phyloP scores from a whole-genome alignment of 2,113 vertebrate species.

The Gambusia holbrooki region DNA sequence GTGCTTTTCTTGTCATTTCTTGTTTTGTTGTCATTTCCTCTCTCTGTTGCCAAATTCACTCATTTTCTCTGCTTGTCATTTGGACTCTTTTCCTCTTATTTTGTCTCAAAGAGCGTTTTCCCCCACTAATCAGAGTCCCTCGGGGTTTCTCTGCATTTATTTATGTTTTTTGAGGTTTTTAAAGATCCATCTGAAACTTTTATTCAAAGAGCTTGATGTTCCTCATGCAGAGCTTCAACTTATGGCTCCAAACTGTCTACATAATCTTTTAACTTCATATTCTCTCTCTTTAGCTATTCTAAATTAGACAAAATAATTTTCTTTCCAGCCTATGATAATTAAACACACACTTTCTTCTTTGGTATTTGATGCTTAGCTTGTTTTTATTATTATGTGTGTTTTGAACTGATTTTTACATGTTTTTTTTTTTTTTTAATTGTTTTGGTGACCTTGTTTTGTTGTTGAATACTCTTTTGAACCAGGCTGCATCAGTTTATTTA shows the following conservation, averaged over 20 bases:
- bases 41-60: constrained; percentile 31
- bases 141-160: constrained; percentile 42
- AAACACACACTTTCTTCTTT: constrained; percentile 8
- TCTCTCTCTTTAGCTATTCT: constrained; percentile 15
- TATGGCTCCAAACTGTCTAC: constrained; percentile 24
- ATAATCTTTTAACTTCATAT: constrained; percentile 6
- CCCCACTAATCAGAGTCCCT: constrained; percentile 29
- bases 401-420: neutral
- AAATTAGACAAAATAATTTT: constrained; percentile 10
- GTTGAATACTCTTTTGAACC: neutral
- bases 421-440: neutral
- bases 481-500: neutral
- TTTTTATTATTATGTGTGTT: constrained; percentile 1
- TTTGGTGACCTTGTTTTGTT: neutral
- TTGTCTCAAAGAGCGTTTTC: constrained; percentile 42
- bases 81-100: constrained; percentile 27
- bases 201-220: constrained; percentile 31
- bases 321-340: constrained; percentile 26
- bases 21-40: constrained; percentile 39
- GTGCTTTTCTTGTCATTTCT: constrained; percentile 35
- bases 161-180: constrained; percentile 27
- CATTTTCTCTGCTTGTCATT: constrained; percentile 34
- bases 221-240: constrained; percentile 19
- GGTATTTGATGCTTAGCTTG: neutral
- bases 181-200: constrained; percentile 36